Conservation (phyloP, 2,113 vertebrate genomes). For the Nothoprocta perdicaria region DNA sequence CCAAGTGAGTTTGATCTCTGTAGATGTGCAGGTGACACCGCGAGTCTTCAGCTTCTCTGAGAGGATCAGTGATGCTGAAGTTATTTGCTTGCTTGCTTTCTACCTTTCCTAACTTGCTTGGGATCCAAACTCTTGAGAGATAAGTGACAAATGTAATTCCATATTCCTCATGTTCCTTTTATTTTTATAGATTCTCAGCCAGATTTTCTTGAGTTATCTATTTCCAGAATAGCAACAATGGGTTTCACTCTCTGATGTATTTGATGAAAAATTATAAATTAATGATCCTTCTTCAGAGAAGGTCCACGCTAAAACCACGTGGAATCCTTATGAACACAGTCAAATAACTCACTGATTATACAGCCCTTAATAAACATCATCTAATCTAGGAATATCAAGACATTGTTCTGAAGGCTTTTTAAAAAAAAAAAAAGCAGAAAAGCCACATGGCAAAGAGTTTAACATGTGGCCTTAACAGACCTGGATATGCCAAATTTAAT, state of each 20-base stretch:
- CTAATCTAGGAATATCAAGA: slow-evolving; percentile 66
- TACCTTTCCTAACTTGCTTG: neutral
- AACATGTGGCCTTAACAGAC: slow-evolving; percentile 43
- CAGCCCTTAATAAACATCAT: slow-evolving; percentile 62
- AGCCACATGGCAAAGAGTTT: slow-evolving; percentile 54
- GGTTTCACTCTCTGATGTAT: slow-evolving; percentile 53
- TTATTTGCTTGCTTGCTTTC: neutral
- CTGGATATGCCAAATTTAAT: slow-evolving; percentile 71
- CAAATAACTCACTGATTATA: slow-evolving; percentile 56
- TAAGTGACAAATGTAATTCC: neutral
- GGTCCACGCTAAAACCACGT: slow-evolving; percentile 47
- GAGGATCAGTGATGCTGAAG: neutral
- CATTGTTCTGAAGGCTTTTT: slow-evolving; percentile 53
- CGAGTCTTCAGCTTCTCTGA: neutral
- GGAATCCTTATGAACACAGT: slow-evolving; percentile 56
- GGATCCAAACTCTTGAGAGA: neutral
- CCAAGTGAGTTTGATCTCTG: neutral
- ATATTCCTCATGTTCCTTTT: neutral
- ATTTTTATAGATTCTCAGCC: slow-evolving; percentile 28
- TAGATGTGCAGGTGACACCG: neutral
- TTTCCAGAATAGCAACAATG: slow-evolving; percentile 55
- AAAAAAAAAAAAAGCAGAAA: slow-evolving; percentile 18
- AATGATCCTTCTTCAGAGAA: slow-evolving; percentile 53
- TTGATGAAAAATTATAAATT: slow-evolving; percentile 77
- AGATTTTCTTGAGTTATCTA: slow-evolving; percentile 45